Percentiles rank a stretch among this genome's conserved stretches.
Conservation (phyloP, 2,113 vertebrate genomes). For the Alaudala cheleensis region DNA sequence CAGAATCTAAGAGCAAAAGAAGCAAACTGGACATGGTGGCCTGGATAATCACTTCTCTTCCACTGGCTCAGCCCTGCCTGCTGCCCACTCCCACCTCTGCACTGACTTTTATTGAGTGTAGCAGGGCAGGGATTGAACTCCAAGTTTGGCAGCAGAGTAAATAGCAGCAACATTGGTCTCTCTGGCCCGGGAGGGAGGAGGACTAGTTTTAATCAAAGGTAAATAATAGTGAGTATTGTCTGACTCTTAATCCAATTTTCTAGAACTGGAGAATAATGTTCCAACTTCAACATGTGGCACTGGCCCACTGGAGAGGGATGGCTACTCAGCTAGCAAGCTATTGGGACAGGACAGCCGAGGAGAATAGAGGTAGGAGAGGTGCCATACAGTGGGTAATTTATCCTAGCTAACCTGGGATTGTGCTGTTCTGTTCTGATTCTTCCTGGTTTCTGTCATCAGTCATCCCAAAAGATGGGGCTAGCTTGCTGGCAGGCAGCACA, state of each 20-base stretch:
- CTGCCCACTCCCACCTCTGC: background rate
- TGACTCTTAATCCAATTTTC: slow-evolving; percentile 65
- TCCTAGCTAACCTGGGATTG: background rate
- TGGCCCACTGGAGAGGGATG: background rate
- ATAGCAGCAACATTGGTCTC: slow-evolving; percentile 55
- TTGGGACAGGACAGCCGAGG: background rate
- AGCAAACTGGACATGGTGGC: background rate
- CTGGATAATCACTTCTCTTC: background rate
- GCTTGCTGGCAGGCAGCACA: background rate
- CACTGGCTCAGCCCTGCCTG: slow-evolving; percentile 10
- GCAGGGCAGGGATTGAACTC: slow-evolving; percentile 52
- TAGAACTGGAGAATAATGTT: slow-evolving; percentile 53
- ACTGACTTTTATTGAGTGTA: slow-evolving; percentile 20
- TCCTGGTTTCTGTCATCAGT: background rate
- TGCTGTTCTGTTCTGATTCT: background rate
- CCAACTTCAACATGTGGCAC: background rate
- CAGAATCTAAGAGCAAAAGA: background rate
- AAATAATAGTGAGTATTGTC: slow-evolving; percentile 61
- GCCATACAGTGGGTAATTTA: background rate
- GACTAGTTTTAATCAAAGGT: slow-evolving; percentile 67
- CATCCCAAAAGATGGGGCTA: background rate
- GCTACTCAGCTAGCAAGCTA: background rate
- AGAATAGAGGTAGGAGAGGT: background rate
- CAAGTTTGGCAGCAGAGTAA: slow-evolving; percentile 59
- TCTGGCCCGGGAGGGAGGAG: background rate